phyloP scores from a whole-genome alignment of 2,888 invertebrate species.

The Aphodius sticticus region DNA sequence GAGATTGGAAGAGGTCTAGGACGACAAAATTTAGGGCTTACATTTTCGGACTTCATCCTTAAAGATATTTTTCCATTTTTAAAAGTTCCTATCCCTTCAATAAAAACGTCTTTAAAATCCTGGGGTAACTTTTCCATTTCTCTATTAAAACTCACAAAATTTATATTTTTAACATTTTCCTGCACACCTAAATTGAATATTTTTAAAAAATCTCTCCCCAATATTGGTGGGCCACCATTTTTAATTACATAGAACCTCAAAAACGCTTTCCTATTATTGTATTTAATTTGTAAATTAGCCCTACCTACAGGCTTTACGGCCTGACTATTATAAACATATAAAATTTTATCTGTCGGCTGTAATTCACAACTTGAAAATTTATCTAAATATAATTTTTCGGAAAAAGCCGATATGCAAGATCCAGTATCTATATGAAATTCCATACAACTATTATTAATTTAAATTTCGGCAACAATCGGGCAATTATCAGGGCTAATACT shows the following conservation, averaged over 20 bases:
- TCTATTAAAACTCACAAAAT: not conserved
- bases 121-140: not conserved
- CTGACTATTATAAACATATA: not conserved
- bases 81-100: not conserved
- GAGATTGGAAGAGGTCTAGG: not conserved
- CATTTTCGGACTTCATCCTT: not conserved
- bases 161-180: not conserved
- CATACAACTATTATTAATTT: not conserved
- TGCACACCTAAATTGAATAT: not conserved
- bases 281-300: not conserved
- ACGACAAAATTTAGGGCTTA: not conserved
- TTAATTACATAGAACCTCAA: not conserved
- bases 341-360: not conserved
- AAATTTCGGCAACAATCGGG: not conserved
- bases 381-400: not conserved
- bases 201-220: not conserved
- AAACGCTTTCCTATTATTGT: not conserved
- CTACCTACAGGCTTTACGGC: not conserved
- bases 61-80: not conserved
- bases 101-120: not conserved
- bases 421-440: not conserved
- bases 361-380: not conserved
- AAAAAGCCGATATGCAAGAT: not conserved
- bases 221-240: not conserved
- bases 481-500: not conserved